These are phyloP conservation scores for Manis pentadactyla DNA, from an alignment of 2,797 vertebrate genomes.

Conservation along the genomic window DNA sequence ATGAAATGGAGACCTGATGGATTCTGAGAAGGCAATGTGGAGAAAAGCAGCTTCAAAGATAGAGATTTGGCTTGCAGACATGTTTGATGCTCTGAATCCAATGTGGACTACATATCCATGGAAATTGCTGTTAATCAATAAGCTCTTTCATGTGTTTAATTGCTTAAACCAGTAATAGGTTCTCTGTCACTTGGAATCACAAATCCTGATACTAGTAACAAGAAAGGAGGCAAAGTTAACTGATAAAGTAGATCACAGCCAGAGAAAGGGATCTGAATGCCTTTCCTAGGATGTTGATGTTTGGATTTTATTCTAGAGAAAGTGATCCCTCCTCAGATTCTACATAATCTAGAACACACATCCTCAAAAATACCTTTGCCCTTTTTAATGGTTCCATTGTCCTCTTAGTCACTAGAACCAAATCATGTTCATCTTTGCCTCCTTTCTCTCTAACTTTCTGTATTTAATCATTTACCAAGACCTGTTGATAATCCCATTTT, in stretches of 20 bases:
- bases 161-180: slow-evolving; percentile 30
- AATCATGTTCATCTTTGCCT: slow-evolving; percentile 59
- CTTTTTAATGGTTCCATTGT: slow-evolving; percentile 67
- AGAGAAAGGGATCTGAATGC: not conserved
- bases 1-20: not conserved
- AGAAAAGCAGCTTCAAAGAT: not conserved
- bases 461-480: slow-evolving; percentile 79
- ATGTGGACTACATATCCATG: not conserved
- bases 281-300: not conserved
- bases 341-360: not conserved
- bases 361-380: slow-evolving; percentile 73
- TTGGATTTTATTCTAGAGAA: slow-evolving; percentile 42
- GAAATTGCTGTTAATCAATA: slow-evolving; percentile 32
- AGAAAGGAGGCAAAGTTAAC: not conserved
- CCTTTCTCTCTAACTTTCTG: slow-evolving; percentile 34
- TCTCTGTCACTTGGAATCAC: not conserved
- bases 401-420: slow-evolving; percentile 61
- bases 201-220: not conserved
- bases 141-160: slow-evolving; percentile 23
- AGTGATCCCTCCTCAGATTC: not conserved
- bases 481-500: slow-evolving; percentile 44
- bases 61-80: not conserved
- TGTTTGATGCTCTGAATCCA: not conserved
- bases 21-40: not conserved
- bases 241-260: not conserved